Percentiles rank a stretch among this genome's conserved stretches.
Evolutionary conservation across 2,888 invertebrate genomes (phyloP).

Genomic region (Drepanosiphum platanoidis): DNA sequence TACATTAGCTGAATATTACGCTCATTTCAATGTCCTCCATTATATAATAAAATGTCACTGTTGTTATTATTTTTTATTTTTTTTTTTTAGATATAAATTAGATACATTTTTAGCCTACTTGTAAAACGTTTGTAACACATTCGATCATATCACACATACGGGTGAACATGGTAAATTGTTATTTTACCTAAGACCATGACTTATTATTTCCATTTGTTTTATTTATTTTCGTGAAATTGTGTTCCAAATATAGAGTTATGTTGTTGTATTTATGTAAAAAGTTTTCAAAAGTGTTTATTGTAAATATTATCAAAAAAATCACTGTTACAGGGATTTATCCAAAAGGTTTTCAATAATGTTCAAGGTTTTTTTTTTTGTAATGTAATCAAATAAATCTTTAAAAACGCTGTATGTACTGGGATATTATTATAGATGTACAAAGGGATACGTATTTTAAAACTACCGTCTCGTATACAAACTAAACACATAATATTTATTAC

Average conservation of each 20-base stretch:
- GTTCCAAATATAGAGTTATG: background rate
- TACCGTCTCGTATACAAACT: background rate
- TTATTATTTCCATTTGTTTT: background rate
- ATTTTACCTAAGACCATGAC: conserved; percentile 16
- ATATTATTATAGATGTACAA: background rate
- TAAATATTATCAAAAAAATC: conserved; percentile 9
- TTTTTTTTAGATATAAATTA: background rate
- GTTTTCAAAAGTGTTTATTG: conserved; percentile 3
- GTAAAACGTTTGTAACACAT: background rate
- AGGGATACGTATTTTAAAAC: background rate
- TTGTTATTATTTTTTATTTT: background rate
- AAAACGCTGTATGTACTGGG: background rate
- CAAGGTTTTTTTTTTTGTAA: background rate
- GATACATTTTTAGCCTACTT: background rate
- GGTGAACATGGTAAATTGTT: conserved; percentile 21
- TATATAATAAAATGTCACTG: background rate
- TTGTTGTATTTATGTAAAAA: conserved; percentile 30
- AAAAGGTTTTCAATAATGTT: background rate
- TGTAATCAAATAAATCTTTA: background rate
- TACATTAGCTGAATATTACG: background rate
- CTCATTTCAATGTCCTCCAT: conserved; percentile 19
- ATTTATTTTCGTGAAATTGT: background rate
- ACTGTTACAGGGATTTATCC: conserved; percentile 32
- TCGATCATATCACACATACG: conserved; percentile 27
- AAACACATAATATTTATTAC: background rate